Evolutionary conservation across 1,140 invertebrate genomes (phyloP).

Genomic region (Anastrepha obliqua): DNA sequence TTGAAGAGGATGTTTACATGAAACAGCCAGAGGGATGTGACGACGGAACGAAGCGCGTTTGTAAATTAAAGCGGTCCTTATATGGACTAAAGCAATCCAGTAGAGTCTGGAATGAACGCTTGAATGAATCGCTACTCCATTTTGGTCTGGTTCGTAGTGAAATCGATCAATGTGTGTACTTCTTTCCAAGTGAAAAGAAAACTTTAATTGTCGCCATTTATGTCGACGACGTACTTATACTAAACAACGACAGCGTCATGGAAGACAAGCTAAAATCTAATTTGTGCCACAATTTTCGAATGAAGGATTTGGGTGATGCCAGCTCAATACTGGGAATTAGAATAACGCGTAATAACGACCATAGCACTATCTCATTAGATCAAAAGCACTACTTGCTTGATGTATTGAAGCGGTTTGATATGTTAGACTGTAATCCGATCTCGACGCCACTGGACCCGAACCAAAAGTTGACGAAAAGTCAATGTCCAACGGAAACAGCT

Average conservation of each 20-base stretch:
- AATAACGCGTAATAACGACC: neutral
- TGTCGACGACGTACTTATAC: conserved; percentile 53
- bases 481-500: conserved; percentile 42
- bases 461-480: conserved; percentile 23
- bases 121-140: conserved; percentile 58
- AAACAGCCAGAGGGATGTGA: conserved; percentile 63
- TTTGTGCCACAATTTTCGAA: neutral
- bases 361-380: neutral
- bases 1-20: conserved; percentile 62
- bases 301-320: conserved; percentile 54
- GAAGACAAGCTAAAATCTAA: conserved; percentile 5
- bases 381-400: neutral
- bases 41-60: conserved; percentile 56
- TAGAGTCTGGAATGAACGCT: conserved; percentile 62
- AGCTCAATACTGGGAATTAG: conserved; percentile 35
- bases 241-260: neutral
- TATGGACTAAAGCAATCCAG: conserved; percentile 66
- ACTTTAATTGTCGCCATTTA: conserved; percentile 52
- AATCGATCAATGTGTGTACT: conserved; percentile 58
- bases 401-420: conserved; percentile 26
- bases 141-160: conserved; percentile 56
- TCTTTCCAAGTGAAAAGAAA: neutral
- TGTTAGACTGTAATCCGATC: conserved; percentile 41
- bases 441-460: conserved; percentile 42
- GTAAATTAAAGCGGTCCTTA: conserved; percentile 62